phyloP scores from a whole-genome alignment of 2,113 vertebrate species.

The Anthoscopus minutus region DNA sequence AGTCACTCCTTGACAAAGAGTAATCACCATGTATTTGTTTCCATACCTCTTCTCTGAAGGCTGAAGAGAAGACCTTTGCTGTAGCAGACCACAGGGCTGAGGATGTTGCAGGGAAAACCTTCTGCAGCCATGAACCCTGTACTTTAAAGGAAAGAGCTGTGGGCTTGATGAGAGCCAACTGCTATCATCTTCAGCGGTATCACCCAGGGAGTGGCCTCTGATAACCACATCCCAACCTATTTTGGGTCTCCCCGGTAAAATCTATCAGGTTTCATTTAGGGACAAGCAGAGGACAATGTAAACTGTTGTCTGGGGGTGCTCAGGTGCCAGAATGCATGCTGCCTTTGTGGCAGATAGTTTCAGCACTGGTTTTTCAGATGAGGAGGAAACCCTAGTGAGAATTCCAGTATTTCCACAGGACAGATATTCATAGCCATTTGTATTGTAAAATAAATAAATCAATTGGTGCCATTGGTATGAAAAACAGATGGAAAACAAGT shows the following conservation, averaged over 20 bases:
- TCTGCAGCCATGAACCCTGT: rapidly evolving
- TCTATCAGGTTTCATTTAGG: not conserved
- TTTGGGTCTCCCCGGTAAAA: not conserved
- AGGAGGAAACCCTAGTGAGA: not conserved
- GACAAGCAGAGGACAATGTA: not conserved
- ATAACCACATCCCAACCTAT: not conserved
- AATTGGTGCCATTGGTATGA: not conserved
- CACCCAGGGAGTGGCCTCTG: not conserved
- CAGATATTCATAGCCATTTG: not conserved
- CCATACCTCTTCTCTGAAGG: not conserved
- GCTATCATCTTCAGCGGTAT: not conserved
- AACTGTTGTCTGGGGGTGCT: not conserved
- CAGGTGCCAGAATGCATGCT: rapidly evolving
- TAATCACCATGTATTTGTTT: not conserved
- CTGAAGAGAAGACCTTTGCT: not conserved
- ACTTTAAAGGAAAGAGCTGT: not conserved
- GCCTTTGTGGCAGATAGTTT: not conserved
- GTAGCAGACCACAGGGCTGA: not conserved
- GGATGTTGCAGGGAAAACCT: not conserved
- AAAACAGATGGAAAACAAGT: not conserved
- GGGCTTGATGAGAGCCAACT: not conserved
- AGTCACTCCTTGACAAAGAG: not conserved
- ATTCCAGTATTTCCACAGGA: not conserved
- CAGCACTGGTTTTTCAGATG: not conserved
- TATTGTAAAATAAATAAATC: not conserved